Percentiles rank a stretch among this genome's conserved stretches.
Conservation (phyloP, 1,140 invertebrate species). For the Temnothorax nylanderi region DNA sequence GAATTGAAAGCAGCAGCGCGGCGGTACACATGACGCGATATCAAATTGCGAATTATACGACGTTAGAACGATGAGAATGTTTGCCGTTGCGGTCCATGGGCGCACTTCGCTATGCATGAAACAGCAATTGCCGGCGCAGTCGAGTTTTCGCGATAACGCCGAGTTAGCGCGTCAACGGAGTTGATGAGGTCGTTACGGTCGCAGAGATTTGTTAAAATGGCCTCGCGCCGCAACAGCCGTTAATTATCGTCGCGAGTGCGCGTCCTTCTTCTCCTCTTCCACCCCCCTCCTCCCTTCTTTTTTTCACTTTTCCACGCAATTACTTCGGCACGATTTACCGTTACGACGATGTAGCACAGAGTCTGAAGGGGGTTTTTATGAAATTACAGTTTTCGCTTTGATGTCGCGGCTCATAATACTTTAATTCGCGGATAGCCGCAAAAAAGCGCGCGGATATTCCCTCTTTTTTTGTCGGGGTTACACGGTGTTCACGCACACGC, state of each 20-base stretch:
- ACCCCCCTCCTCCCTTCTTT: neutral
- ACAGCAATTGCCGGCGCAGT: slow-evolving; percentile 53
- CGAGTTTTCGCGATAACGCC: slow-evolving; percentile 61
- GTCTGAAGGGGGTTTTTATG: slow-evolving; percentile 41
- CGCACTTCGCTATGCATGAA: slow-evolving; percentile 59
- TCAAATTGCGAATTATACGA: slow-evolving; percentile 59
- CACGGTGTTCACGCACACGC: neutral
- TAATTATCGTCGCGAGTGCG: slow-evolving; percentile 51
- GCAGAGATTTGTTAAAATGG: slow-evolving; percentile 61
- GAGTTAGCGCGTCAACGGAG: slow-evolving; percentile 61
- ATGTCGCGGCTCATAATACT: slow-evolving; percentile 57
- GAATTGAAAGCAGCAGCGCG: slow-evolving; percentile 52
- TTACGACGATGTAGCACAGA: slow-evolving; percentile 32
- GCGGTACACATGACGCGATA: slow-evolving; percentile 39
- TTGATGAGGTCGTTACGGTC: slow-evolving; percentile 61
- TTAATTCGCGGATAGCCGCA: slow-evolving; percentile 53
- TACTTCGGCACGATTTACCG: slow-evolving; percentile 55
- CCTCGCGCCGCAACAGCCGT: slow-evolving; percentile 53
- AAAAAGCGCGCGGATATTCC: slow-evolving; percentile 16
- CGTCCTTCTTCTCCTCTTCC: neutral
- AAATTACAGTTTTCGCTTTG: slow-evolving; percentile 58
- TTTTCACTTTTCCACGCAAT: slow-evolving; percentile 48
- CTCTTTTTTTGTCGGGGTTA: slow-evolving; percentile 18
- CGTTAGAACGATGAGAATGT: slow-evolving; percentile 57
- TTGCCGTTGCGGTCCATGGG: slow-evolving; percentile 42